Percentiles rank a stretch among this genome's conserved stretches.
These are phyloP conservation scores for Geothlypis trichas DNA, from an alignment of 2,113 vertebrate species.

Conservation along the genomic window DNA sequence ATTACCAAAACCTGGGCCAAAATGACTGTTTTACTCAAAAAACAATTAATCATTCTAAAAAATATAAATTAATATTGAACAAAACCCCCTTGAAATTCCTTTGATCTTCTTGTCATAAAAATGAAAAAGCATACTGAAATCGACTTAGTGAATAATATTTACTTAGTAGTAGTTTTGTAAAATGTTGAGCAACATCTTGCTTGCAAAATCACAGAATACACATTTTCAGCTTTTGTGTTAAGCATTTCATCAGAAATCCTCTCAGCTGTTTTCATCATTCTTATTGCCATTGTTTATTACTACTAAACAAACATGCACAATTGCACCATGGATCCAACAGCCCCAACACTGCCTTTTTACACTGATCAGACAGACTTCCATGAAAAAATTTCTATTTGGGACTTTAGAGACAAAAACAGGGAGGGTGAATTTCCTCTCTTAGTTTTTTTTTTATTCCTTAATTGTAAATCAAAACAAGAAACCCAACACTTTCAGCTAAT, in stretches of 20 bases:
- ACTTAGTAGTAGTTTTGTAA: not conserved
- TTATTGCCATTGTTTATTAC: not conserved
- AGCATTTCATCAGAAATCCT: not conserved
- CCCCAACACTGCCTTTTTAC: not conserved
- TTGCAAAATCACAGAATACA: not conserved
- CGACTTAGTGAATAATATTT: not conserved
- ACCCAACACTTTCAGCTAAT: fast-evolving
- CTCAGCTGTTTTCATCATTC: not conserved
- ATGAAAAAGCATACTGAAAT: not conserved
- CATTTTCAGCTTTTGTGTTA: not conserved
- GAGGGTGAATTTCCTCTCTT: not conserved
- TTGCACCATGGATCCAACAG: not conserved
- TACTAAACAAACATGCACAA: not conserved
- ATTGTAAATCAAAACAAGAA: not conserved
- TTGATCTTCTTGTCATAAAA: not conserved
- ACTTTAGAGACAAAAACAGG: not conserved
- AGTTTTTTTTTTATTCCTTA: not conserved
- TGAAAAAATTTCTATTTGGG: not conserved
- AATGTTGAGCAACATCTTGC: not conserved
- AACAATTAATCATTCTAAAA: not conserved
- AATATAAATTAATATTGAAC: not conserved
- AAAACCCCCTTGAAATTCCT: not conserved
- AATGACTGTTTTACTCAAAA: not conserved
- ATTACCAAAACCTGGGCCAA: not conserved
- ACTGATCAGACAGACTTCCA: not conserved